Evolutionary conservation across 2,113 vertebrate genomes (phyloP), one percentile per base, ranked within the genome.

Genomic region (Oryzias celebensis): DNA sequence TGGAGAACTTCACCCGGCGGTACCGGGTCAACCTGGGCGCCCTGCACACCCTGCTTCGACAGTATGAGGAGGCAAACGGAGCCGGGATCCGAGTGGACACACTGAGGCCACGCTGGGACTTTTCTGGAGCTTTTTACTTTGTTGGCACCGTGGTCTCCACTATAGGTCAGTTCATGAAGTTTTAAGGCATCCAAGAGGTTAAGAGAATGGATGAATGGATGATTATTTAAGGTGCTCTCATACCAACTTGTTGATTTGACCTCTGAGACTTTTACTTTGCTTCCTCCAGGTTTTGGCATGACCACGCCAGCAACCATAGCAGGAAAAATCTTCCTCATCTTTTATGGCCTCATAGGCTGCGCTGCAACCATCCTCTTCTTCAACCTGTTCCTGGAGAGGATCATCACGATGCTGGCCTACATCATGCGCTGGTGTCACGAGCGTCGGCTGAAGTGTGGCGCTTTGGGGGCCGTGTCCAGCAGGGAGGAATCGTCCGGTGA

Each of bases 331-430:
- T 93, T 93, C 74, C n/a, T 93, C 16, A 92, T 93, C 56, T 91
- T 93, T 72, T 93, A 93, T 0, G 92, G 92, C 23, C 88, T 93
- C 36, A 89, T 93, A 3, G 92, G 92, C 76, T 93, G 92, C 36
- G 91, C 92, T 3, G 88, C 88, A 41, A 92, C 91, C 62, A 93
- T 93, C 73, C 89, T 93, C 61, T 93, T 92, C 84, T 93, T 93
- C 46, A 93, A 93, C 85, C 91, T 93, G 14, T 93, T 93, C 75
- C 75, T 93, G 77, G 92, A 93, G 84, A 85, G 92, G 78, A 91
- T 92, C 82, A 92, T 93, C 83, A 92, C 91, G 1, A 92, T 93
- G 91, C 50, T 93, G 45, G 92, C 92, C 1, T 91, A 91, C 78
- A 88, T 92, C 72, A 92, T 93, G 92, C 90, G 91, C 64, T 92